Conservation (phyloP, 2,888 invertebrate species). For the Brachynemurus nebulosus region DNA sequence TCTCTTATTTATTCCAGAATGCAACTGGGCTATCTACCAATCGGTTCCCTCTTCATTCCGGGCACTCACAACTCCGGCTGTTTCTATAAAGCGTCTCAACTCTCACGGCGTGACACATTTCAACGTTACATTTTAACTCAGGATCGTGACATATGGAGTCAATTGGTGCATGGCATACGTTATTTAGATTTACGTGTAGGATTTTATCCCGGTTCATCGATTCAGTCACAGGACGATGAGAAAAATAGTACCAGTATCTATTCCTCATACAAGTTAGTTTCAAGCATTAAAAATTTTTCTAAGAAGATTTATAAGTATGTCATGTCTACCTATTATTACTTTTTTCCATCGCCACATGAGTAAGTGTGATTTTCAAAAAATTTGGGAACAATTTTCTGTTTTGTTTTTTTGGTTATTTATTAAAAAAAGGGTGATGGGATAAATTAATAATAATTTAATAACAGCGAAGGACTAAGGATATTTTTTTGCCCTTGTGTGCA, state of each 20-base stretch:
- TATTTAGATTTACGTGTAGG: slow-evolving; percentile 71
- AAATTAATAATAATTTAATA: too few relatives aligned
- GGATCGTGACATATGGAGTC: slow-evolving; percentile 68
- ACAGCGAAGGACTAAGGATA: too few relatives aligned
- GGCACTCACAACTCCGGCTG: slow-evolving; percentile 58
- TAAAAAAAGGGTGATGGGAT: too few relatives aligned
- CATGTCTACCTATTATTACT: too few relatives aligned
- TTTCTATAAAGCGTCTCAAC: slow-evolving; percentile 27
- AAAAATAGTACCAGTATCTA: slow-evolving; percentile 1
- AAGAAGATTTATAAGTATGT: slow-evolving; percentile 1
- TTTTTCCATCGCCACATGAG: too few relatives aligned
- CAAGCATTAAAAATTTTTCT: not conserved
- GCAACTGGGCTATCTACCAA: slow-evolving; percentile 32
- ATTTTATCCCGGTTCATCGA: slow-evolving; percentile 35
- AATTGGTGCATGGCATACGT: slow-evolving; percentile 71
- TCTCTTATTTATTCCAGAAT: slow-evolving; percentile 10
- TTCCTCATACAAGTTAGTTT: not conserved
- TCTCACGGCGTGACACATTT: slow-evolving; percentile 25
- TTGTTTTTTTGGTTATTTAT: too few relatives aligned
- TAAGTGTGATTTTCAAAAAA: too few relatives aligned
- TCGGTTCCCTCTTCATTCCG: slow-evolving; percentile 46
- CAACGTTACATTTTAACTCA: slow-evolving; percentile 42
- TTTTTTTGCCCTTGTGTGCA: too few relatives aligned
- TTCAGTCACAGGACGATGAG: slow-evolving; percentile 12
- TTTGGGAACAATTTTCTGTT: too few relatives aligned